Percentiles rank a stretch among this genome's conserved stretches.
Conservation (phyloP, 2,888 invertebrate species). For the Drosophila dives region DNA sequence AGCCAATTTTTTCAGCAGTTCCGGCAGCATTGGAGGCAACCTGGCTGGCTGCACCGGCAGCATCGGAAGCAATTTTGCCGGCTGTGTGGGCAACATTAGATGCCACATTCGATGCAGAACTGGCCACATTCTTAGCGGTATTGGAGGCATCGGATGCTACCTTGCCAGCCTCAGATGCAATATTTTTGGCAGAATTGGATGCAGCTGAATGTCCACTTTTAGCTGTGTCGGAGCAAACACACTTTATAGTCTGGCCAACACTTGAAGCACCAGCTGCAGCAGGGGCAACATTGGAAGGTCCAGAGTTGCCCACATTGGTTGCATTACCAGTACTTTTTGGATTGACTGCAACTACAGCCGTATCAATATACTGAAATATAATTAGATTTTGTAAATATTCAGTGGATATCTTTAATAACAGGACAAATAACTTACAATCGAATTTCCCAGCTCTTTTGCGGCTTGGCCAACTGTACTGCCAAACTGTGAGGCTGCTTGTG, state of each 20-base stretch:
- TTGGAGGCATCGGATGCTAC: background rate
- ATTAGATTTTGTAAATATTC: background rate
- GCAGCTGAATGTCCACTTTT: background rate
- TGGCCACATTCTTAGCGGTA: slow-evolving; percentile 2
- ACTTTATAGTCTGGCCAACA: background rate
- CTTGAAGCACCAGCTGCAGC: background rate
- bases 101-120: background rate
- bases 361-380: slow-evolving; percentile 2
- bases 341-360: background rate
- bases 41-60: background rate
- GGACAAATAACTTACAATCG: slow-evolving; percentile 11
- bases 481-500: slow-evolving; percentile 51
- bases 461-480: slow-evolving; percentile 53
- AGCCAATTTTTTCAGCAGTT: slow-evolving; percentile 5
- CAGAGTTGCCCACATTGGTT: background rate
- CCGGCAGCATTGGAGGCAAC: slow-evolving; percentile 6
- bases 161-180: slow-evolving; percentile 3
- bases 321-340: background rate
- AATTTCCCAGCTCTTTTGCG: background rate
- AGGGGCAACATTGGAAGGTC: slow-evolving; percentile 1
- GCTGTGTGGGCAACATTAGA: slow-evolving; percentile 3
- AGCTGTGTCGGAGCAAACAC: slow-evolving; percentile 4
- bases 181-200: background rate
- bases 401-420: background rate
- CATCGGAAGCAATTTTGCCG: background rate